phyloP scores from a whole-genome alignment of 2,888 invertebrate genomes.

The Acrocera orbiculus region DNA sequence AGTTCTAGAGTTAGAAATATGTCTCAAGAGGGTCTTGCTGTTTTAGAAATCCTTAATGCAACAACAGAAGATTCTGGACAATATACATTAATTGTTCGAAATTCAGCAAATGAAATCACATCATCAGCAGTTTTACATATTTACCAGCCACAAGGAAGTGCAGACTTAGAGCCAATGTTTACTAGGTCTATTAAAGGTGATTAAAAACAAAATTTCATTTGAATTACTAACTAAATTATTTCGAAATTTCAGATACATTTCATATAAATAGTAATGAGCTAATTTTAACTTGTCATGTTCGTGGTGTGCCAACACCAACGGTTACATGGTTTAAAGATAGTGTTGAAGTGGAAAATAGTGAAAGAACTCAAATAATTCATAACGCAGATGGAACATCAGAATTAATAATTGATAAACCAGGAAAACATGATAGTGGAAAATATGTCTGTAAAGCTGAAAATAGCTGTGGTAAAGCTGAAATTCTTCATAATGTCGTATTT shows the following conservation, averaged over 20 bases:
- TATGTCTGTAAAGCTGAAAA: slow-evolving; percentile 64
- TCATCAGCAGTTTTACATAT: slow-evolving; percentile 57
- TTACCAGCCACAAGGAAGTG: slow-evolving; percentile 33
- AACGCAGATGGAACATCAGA: slow-evolving; percentile 58
- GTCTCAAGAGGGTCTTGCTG: slow-evolving; percentile 46
- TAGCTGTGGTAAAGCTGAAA: slow-evolving; percentile 52
- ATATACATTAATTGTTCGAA: slow-evolving; percentile 59
- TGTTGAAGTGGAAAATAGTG: slow-evolving; percentile 35
- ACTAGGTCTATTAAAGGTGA: slow-evolving; percentile 55
- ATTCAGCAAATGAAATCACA: slow-evolving; percentile 49
- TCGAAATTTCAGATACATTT: slow-evolving; percentile 42
- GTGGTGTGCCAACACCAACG: slow-evolving; percentile 51
- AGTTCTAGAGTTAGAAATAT: slow-evolving; percentile 26
- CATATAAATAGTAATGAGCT: slow-evolving; percentile 54
- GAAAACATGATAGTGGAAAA: slow-evolving; percentile 49
- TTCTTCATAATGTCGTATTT: slow-evolving; percentile 51
- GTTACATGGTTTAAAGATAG: slow-evolving; percentile 66
- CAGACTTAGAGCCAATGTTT: slow-evolving; percentile 55
- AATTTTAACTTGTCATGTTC: slow-evolving; percentile 57
- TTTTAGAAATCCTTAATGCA: slow-evolving; percentile 53
- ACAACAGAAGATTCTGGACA: slow-evolving; percentile 54
- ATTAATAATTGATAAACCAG: slow-evolving; percentile 47
- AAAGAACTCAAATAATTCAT: slow-evolving; percentile 46
- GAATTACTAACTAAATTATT: not conserved
- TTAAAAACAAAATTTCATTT: slow-evolving; percentile 10